Evolutionary conservation across 2,888 invertebrate genomes (phyloP).

Genomic region (Xylota sylvarum): DNA sequence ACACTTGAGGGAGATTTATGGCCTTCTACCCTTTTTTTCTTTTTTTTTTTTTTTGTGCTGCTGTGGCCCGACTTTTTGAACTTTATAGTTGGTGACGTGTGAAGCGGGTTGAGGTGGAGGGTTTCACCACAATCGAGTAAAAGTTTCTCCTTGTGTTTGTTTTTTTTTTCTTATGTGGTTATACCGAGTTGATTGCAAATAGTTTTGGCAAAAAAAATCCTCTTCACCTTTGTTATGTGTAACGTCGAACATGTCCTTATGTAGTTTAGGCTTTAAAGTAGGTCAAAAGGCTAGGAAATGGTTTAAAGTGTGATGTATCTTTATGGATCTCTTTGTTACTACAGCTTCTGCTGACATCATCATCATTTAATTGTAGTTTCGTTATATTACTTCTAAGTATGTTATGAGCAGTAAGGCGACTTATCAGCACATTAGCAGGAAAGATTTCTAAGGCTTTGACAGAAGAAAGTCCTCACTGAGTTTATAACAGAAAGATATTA

Average conservation of each 20-base stretch:
- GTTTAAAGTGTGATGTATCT: too few species aligned
- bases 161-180: constrained; percentile 4
- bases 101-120: constrained; percentile 44
- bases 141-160: constrained; percentile 6
- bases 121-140: constrained; percentile 64
- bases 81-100: constrained; percentile 75
- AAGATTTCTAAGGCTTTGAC: too few species aligned
- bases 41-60: constrained; percentile 72
- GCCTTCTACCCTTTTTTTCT: constrained; percentile 84
- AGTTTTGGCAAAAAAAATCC: too few species aligned
- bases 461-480: too few species aligned
- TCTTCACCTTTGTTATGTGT: constrained; percentile 9
- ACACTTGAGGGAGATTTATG: constrained; percentile 84
- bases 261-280: neutral
- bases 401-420: too few species aligned
- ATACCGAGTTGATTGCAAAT: constrained; percentile 24
- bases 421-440: too few species aligned
- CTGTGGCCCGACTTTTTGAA: constrained; percentile 71
- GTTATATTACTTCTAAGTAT: too few species aligned
- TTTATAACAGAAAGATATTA: too few species aligned
- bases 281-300: neutral
- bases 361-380: too few species aligned
- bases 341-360: too few species aligned
- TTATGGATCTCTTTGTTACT: too few species aligned
- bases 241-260: too few species aligned